Evolutionary conservation across 2,797 vertebrate species (phyloP).

Genomic region (Austrolebias charrua): DNA sequence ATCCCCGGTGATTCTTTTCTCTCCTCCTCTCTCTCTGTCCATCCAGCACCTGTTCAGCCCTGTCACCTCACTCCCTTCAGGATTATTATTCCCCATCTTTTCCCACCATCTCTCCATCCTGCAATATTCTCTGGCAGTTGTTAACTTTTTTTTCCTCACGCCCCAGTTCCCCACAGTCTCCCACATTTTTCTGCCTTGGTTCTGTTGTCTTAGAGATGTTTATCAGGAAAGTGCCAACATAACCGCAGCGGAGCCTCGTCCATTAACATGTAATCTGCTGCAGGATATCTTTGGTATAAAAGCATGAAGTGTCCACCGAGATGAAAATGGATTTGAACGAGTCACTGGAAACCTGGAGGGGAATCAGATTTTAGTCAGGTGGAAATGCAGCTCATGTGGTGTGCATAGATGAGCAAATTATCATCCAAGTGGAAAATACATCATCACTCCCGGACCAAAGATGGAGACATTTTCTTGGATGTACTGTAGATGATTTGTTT

Average conservation of each 20-base stretch:
- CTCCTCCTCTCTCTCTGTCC: slow-evolving; percentile 32
- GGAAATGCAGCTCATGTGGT: slow-evolving; percentile 27
- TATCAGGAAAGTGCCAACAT: not conserved
- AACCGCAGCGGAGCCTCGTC: not conserved
- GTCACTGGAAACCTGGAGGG: not conserved
- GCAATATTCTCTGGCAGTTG: slow-evolving; percentile 6
- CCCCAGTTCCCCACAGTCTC: fast-evolving
- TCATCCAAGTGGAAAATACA: slow-evolving; percentile 5
- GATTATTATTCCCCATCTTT: slow-evolving; percentile 20
- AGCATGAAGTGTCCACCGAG: slow-evolving; percentile 3
- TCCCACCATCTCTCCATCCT: not conserved
- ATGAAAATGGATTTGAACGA: slow-evolving; percentile 2
- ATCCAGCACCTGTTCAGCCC: slow-evolving; percentile 49
- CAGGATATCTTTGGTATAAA: not conserved
- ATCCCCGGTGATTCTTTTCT: slow-evolving; percentile 31
- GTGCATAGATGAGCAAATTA: slow-evolving; percentile 13
- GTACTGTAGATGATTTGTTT: too few relatives aligned
- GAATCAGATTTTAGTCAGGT: slow-evolving; percentile 26
- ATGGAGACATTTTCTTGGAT: too few relatives aligned
- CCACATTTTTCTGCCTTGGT: not conserved
- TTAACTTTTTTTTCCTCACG: not conserved
- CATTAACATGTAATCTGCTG: slow-evolving; percentile 19
- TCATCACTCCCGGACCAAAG: slow-evolving; percentile 8
- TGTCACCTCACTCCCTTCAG: slow-evolving; percentile 9
- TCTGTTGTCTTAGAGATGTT: not conserved